These are phyloP conservation scores for Erythrocercus mccallii DNA, from an alignment of 2,113 vertebrate genomes.

Conservation along the genomic window DNA sequence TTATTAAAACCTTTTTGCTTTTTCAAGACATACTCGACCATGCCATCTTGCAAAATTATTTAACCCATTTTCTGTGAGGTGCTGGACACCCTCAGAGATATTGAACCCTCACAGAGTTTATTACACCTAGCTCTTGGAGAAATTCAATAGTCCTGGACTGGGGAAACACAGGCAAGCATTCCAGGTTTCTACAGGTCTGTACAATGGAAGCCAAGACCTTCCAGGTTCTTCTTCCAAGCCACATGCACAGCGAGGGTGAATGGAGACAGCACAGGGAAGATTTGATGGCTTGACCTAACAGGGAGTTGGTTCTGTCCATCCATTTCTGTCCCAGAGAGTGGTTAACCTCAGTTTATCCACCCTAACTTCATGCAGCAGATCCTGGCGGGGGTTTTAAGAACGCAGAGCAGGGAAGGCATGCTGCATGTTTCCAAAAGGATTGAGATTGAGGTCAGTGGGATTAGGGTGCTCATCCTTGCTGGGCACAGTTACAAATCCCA, in stretches of 20 bases:
- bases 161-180: not conserved
- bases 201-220: not conserved
- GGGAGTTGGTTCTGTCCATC: not conserved
- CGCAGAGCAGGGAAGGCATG: not conserved
- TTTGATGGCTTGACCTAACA: fast-evolving
- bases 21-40: not conserved
- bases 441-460: not conserved
- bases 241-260: fast-evolving
- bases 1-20: not conserved
- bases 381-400: not conserved
- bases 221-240: not conserved
- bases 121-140: not conserved
- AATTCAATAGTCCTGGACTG: not conserved
- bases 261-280: not conserved
- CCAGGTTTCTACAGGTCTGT: not conserved
- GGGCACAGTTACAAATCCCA: not conserved
- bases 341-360: not conserved
- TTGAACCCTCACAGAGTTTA: not conserved
- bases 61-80: not conserved
- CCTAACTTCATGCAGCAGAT: not conserved
- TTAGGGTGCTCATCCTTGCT: not conserved
- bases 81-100: not conserved
- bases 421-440: not conserved
- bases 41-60: not conserved
- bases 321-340: not conserved